A percentile compares a stretch with the other conserved stretches of the same genome.
Conservation (phyloP, 2,888 invertebrate species). For the Azorinus chamasolen region DNA sequence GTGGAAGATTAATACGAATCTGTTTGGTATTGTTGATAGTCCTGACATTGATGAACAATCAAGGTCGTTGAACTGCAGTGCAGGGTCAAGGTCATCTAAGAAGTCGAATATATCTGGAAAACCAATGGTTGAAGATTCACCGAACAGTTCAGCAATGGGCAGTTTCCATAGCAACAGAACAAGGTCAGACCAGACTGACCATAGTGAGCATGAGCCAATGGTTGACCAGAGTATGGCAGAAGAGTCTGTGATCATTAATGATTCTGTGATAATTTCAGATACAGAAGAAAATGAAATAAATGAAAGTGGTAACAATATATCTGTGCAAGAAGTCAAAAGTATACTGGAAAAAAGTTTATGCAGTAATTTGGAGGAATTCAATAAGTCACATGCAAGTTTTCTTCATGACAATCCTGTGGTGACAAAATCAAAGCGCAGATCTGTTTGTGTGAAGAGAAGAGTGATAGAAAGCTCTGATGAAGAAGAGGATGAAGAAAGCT, state of each 20-base stretch:
- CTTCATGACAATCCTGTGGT: slow-evolving; percentile 4
- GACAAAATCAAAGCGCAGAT: slow-evolving; percentile 19
- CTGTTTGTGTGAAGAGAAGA: slow-evolving; percentile 45
- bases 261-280: slow-evolving; percentile 29
- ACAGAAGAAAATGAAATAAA: slow-evolving; percentile 19
- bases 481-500: slow-evolving; percentile 58
- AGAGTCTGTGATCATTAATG: slow-evolving; percentile 37
- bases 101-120: slow-evolving; percentile 2
- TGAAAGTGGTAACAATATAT: slow-evolving; percentile 29
- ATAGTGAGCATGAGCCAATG: slow-evolving; percentile 10
- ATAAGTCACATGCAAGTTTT: slow-evolving; percentile 2
- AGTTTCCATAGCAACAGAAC: not conserved
- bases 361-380: slow-evolving; percentile 12
- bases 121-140: slow-evolving; percentile 41
- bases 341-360: slow-evolving; percentile 57
- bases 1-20: slow-evolving; percentile 28
- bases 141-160: slow-evolving; percentile 4
- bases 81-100: not conserved
- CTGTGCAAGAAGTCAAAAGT: slow-evolving; percentile 41
- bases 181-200: slow-evolving; percentile 1
- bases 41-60: slow-evolving; percentile 10
- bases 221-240: slow-evolving; percentile 2
- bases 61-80: not conserved
- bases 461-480: slow-evolving; percentile 74
- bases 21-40: slow-evolving; percentile 17